phyloP scores from a whole-genome alignment of 2,797 vertebrate genomes.

The Lates japonicus region DNA sequence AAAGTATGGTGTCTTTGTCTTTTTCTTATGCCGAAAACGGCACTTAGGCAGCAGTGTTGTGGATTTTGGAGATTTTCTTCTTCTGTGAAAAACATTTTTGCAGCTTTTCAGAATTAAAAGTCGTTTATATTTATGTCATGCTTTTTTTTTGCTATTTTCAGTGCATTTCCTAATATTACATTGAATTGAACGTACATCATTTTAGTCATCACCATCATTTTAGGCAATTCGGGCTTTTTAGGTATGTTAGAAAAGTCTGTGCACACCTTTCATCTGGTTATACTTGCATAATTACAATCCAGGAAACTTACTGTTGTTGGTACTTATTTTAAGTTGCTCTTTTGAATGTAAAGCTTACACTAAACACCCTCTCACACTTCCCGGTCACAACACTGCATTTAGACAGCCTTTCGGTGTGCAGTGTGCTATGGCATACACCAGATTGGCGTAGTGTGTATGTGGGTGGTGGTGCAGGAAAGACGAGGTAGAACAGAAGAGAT shows the following conservation, averaged over 20 bases:
- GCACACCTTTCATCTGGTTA: neutral
- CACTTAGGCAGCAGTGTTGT: neutral
- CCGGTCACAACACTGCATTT: conserved; percentile 14
- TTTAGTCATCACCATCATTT: neutral
- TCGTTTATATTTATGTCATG: no score
- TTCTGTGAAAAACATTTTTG: neutral
- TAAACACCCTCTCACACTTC: neutral
- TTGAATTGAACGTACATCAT: neutral
- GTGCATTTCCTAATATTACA: neutral
- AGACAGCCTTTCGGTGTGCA: conserved; percentile 15
- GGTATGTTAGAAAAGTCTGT: neutral
- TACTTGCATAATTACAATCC: conserved; percentile 38
- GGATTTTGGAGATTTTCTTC: neutral
- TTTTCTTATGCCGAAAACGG: neutral
- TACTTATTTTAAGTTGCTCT: conserved; percentile 14
- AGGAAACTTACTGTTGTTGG: neutral
- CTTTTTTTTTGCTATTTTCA: neutral
- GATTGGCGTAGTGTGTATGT: conserved; percentile 10
- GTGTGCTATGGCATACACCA: neutral
- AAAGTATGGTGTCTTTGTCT: no score
- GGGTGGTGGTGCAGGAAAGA: conserved; percentile 4
- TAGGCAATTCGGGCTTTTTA: neutral
- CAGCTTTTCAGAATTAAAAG: no score
- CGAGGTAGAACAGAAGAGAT: conserved; percentile 47
- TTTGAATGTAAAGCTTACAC: conserved; percentile 8